Percentiles rank a stretch among this genome's conserved stretches.
Evolutionary conservation across 1,140 invertebrate genomes (phyloP).

Genomic region (Eubasilissa regina): DNA sequence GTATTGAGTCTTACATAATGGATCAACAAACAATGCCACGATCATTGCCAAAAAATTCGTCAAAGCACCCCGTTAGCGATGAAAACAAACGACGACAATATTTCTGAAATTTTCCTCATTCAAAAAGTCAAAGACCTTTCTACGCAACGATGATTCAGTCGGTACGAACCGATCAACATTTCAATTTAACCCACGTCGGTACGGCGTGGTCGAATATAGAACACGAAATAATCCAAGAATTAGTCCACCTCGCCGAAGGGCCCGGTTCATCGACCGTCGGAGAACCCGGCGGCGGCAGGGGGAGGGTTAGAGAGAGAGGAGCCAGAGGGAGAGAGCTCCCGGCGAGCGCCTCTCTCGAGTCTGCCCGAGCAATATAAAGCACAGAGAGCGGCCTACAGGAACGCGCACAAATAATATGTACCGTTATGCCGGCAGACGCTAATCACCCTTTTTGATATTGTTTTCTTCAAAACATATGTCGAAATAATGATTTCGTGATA

Average conservation of each 20-base stretch:
- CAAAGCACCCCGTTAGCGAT: not conserved
- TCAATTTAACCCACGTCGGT: not conserved
- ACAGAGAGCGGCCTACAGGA: slow-evolving; percentile 16
- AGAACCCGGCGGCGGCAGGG: not conserved
- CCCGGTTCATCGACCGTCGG: slow-evolving; percentile 16
- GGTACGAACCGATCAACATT: not conserved
- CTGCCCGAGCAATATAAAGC: slow-evolving; percentile 25
- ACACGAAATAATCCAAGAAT: slow-evolving; percentile 25
- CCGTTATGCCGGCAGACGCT: slow-evolving; percentile 29
- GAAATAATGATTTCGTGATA: slow-evolving; percentile 11
- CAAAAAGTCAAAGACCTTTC: slow-evolving; percentile 33
- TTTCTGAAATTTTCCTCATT: slow-evolving; percentile 22
- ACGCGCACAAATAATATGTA: slow-evolving; percentile 1
- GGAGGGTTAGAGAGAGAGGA: not conserved
- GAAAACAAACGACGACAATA: slow-evolving; percentile 12
- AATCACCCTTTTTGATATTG: slow-evolving; percentile 37
- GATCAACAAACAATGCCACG: too few species aligned
- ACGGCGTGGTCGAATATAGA: slow-evolving; percentile 25
- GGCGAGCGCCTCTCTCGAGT: not conserved
- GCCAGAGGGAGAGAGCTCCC: not conserved
- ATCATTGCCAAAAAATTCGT: slow-evolving; percentile 8
- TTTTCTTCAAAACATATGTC: slow-evolving; percentile 12
- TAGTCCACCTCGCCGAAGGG: slow-evolving; percentile 38
- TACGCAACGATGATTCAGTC: slow-evolving; percentile 9
- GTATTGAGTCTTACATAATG: too few species aligned